These are phyloP conservation scores for Brachionus manjavacas DNA, from an alignment of 1,140 invertebrate species.

Conservation along the genomic window DNA sequence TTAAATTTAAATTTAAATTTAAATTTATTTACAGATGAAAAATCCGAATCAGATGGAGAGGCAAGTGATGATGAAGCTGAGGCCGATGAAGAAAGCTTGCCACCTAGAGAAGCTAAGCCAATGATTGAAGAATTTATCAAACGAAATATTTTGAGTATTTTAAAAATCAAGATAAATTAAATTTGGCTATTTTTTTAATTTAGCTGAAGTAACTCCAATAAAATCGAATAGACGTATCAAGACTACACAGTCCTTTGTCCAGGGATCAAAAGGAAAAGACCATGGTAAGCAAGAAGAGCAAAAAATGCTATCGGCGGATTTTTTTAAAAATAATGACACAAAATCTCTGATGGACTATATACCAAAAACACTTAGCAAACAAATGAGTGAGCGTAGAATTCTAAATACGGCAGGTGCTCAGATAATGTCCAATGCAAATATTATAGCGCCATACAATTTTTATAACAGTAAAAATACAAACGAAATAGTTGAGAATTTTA, in stretches of 20 bases:
- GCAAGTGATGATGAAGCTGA: conserved; percentile 32
- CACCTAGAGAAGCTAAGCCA: neutral
- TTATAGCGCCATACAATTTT: neutral
- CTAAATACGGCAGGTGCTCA: neutral
- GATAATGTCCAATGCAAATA: conserved; percentile 10
- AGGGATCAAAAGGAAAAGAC: neutral
- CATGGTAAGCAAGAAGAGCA: neutral
- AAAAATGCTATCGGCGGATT: neutral
- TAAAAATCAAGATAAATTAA: neutral
- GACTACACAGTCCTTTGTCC: neutral
- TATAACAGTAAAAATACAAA: conserved; percentile 16
- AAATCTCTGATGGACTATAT: conserved; percentile 15
- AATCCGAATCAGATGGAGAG: conserved; percentile 22
- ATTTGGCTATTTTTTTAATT: neutral
- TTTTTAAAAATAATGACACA: neutral
- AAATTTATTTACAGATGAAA: neutral
- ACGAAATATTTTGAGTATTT: conserved; percentile 6
- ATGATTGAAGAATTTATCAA: neutral
- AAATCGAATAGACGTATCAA: neutral
- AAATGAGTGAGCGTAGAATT: neutral
- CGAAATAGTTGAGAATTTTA: conserved; percentile 10
- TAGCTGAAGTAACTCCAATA: neutral
- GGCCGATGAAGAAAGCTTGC: neutral
- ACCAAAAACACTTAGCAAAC: neutral
- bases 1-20: neutral